phyloP scores from a whole-genome alignment of 2,888 invertebrate species.

The Eupithecia centaureata region DNA sequence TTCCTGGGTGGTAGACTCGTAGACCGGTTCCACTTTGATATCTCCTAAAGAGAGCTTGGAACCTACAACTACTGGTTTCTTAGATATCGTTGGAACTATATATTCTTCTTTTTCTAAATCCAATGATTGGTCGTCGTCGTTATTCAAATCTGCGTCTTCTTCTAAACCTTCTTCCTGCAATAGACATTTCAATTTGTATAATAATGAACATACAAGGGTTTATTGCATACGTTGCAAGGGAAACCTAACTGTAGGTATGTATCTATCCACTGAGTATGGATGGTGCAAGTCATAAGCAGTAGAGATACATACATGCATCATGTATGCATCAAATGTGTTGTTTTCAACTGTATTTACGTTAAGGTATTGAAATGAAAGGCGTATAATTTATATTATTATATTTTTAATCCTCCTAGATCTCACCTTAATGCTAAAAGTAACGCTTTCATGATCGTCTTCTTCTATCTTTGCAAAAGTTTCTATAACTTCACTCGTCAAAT shows the following conservation, averaged over 20 bases:
- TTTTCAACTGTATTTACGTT: background rate
- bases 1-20: background rate
- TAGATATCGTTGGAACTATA: background rate
- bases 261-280: background rate
- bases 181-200: conserved; percentile 1
- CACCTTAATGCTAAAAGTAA: conserved; percentile 22
- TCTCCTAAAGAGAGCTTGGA: background rate
- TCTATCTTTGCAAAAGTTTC: background rate
- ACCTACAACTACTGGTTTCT: background rate
- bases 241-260: background rate
- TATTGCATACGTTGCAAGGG: too few species aligned
- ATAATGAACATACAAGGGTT: background rate
- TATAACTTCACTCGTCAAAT: background rate
- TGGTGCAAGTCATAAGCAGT: background rate
- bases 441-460: conserved; percentile 16
- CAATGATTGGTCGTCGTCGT: background rate
- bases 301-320: background rate
- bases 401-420: background rate
- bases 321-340: background rate
- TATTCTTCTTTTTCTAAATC: background rate
- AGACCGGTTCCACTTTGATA: background rate
- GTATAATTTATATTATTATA: background rate
- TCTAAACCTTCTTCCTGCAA: conserved; percentile 14
- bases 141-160: background rate
- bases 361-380: background rate